phyloP scores from a whole-genome alignment of 2,888 invertebrate genomes.

The Congeria kusceri region DNA sequence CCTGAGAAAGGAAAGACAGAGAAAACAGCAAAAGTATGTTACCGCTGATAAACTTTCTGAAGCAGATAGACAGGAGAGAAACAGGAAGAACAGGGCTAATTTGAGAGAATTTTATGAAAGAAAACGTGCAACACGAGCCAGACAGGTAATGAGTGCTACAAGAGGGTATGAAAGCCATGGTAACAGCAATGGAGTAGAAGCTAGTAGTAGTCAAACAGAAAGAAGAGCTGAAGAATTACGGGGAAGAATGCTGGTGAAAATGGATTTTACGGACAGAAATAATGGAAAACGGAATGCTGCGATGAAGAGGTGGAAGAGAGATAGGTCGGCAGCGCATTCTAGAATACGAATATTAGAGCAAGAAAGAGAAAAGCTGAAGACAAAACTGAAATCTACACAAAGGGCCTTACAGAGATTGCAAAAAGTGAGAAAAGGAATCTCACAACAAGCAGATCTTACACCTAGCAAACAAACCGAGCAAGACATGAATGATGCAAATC shows the following conservation, averaged over 20 bases:
- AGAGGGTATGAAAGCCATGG: conserved; percentile 26
- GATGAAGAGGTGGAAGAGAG: conserved; percentile 32
- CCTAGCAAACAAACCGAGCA: conserved; percentile 22
- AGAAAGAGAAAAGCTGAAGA: conserved; percentile 23
- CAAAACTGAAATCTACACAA: conserved; percentile 22
- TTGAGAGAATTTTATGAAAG: conserved; percentile 27
- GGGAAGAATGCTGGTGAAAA: conserved; percentile 20
- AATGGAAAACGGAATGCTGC: conserved; percentile 17
- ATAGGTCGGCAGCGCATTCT: conserved; percentile 9
- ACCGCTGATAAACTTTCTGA: conserved; percentile 27
- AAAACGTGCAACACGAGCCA: conserved; percentile 10
- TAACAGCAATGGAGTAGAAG: neutral
- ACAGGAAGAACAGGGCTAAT: conserved; percentile 19
- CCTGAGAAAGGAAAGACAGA: no score
- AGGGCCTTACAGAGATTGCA: conserved; percentile 22
- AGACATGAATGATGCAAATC: conserved; percentile 16
- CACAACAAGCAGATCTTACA: no score
- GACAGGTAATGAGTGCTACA: neutral
- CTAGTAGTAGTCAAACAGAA: neutral
- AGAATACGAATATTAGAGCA: conserved; percentile 26
- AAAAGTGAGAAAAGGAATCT: no score
- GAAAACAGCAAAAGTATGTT: neutral
- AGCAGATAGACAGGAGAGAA: conserved; percentile 27
- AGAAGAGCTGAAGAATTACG: neutral
- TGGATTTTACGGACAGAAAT: conserved; percentile 8